Conservation (phyloP, 2,113 vertebrate species). For the Kryptolebias marmoratus region DNA sequence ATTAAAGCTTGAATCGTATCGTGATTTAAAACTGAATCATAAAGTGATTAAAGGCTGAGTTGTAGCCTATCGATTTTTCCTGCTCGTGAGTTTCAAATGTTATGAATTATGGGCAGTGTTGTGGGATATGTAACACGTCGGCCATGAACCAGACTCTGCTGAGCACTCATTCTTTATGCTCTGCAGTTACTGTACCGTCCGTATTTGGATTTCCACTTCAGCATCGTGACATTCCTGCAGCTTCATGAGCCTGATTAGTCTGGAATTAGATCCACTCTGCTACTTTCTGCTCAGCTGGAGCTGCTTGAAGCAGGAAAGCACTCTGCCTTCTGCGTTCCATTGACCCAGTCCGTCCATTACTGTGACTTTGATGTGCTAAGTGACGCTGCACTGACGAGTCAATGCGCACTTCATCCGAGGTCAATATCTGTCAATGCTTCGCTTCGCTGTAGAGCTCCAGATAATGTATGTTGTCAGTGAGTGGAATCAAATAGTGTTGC, state of each 20-base stretch:
- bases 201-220: conserved; percentile 12
- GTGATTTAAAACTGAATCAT: not conserved
- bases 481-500: not conserved
- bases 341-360: conserved; percentile 58
- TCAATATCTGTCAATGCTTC: conserved; percentile 34
- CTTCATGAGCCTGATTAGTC: conserved; percentile 12
- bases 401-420: conserved; percentile 12
- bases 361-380: conserved; percentile 56
- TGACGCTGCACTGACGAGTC: conserved; percentile 35
- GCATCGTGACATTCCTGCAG: conserved; percentile 10
- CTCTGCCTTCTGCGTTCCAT: conserved; percentile 35
- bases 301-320: conserved; percentile 33
- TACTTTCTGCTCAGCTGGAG: conserved; percentile 9
- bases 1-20: not conserved
- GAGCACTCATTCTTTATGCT: not conserved
- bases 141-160: too few species aligned
- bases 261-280: conserved; percentile 12
- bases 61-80: too few species aligned
- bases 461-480: conserved; percentile 13
- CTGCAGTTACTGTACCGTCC: not conserved
- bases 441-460: not conserved
- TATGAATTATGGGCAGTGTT: too few species aligned
- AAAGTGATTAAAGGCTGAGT: too few species aligned
- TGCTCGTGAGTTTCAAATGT: too few species aligned
- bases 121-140: too few species aligned